Percentiles rank a stretch among this genome's conserved stretches.
Conservation (phyloP, 64 coral and sea anemone species). For the Montipora sp. region DNA sequence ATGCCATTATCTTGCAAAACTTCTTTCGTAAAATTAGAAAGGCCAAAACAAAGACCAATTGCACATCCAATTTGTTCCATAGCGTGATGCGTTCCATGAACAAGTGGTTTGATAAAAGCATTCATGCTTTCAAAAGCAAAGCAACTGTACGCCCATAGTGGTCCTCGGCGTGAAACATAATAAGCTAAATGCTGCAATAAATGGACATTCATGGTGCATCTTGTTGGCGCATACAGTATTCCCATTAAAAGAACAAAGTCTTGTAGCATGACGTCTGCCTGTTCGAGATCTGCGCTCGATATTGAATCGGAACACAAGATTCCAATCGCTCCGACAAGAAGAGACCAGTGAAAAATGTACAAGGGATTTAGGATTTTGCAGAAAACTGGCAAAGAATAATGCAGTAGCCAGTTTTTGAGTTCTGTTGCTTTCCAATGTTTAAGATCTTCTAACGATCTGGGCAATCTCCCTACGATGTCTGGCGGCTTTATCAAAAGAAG, state of each 20-base stretch:
- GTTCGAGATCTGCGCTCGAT: background rate
- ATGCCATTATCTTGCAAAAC: background rate
- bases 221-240: conserved; percentile 53
- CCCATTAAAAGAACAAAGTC: conserved; percentile 67
- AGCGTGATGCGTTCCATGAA: conserved; percentile 64
- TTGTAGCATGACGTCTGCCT: conserved; percentile 38
- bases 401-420: conserved; percentile 65
- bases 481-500: conserved; percentile 61
- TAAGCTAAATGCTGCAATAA: conserved; percentile 17
- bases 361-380: conserved; percentile 3
- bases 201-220: background rate
- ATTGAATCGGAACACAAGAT: conserved; percentile 56
- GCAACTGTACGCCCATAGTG: conserved; percentile 60
- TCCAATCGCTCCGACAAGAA: conserved; percentile 55
- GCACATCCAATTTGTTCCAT: conserved; percentile 60
- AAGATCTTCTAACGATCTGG: conserved; percentile 26
- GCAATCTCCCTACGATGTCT: conserved; percentile 42
- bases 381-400: conserved; percentile 51
- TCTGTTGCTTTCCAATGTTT: conserved; percentile 77
- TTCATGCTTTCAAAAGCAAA: conserved; percentile 74
- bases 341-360: conserved; percentile 52
- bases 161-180: conserved; percentile 32
- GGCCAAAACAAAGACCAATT: conserved; percentile 47
- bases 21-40: conserved; percentile 30
- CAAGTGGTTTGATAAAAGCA: background rate